Percentiles rank a stretch among this genome's conserved stretches.
Evolutionary conservation across 2,113 vertebrate genomes (phyloP).

Genomic region (Tetrao urogallus): DNA sequence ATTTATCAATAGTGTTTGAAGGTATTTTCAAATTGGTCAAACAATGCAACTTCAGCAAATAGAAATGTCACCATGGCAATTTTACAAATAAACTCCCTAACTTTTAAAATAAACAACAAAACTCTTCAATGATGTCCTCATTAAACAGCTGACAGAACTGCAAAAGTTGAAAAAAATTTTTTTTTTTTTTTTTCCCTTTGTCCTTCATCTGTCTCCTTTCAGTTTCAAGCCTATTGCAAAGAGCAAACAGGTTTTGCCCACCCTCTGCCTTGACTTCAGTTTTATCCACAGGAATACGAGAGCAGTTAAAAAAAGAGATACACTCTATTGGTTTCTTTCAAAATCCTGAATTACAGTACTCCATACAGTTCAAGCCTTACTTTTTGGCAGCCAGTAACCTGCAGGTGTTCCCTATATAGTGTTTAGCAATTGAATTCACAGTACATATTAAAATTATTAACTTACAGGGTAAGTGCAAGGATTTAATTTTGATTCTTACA

Average conservation of each 20-base stretch:
- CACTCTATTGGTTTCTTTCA: neutral
- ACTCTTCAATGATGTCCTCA: neutral
- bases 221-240: neutral
- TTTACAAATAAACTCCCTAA: neutral
- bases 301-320: neutral
- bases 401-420: neutral
- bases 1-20: neutral
- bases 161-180: neutral
- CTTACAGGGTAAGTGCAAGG: neutral
- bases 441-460: constrained; percentile 25
- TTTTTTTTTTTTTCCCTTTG: no score
- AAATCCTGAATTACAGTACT: neutral
- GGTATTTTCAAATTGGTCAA: neutral
- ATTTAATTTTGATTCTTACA: constrained; percentile 31
- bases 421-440: constrained; percentile 16
- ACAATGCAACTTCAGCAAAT: neutral
- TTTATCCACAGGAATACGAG: neutral
- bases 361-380: neutral
- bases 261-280: neutral
- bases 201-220: neutral
- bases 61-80: neutral
- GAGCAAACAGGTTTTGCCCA: neutral
- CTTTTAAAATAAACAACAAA: neutral
- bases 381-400: neutral
- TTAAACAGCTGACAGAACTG: neutral